Base-by-base conservation (phyloP, 2,888 invertebrate genomes). In the Andricus quercusramuli region DNA sequence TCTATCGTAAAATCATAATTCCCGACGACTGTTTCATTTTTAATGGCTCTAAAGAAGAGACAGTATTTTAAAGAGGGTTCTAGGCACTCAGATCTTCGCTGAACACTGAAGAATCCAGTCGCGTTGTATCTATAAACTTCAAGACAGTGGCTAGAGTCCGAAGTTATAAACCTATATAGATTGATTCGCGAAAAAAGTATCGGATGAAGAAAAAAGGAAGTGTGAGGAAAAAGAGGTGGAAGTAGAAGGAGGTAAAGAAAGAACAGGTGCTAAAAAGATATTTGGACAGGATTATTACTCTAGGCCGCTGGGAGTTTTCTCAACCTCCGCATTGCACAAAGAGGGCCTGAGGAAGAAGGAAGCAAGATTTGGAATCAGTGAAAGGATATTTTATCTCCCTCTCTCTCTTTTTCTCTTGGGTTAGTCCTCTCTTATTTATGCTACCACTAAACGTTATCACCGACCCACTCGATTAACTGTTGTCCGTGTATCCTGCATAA, bases 381-480 rank as follows among this genome's bases (percentile, higher is more conserved):
- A 47, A 51, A 51, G 29, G 20, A 20, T 70, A 20, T 15, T 11
- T 11, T 74, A 32, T 74, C 74, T 70, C 70, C 32, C 8, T 9
- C 37, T 37, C 37, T 37, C 32, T 9, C 37, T 37, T 3, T 9
- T 56, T 70, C 70, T 56, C 56, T 59, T n/a, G 70, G 5, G n/a
- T 9, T 29, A 25, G 32, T 51, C 56, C 20, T 56, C 56, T 84
- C 78, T 84, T 80, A 84, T 84, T 84, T 79, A 77, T 67, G 82
- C 78, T 68, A 79, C 80, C 81, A 82, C 78, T 86, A 86, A 88
- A 86, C 82, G 85, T 87, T 90, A 90, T 90, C 89, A 81, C 82
- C 78, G 81, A 83, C 82, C 83, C 88, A 84, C 86, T 86, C 85
- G 88, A 89, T 90, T 88, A 89, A 89, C 84, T 82, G 85, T 86